Conservation (phyloP, 2,888 invertebrate species). For the Ophion ventricosus region DNA sequence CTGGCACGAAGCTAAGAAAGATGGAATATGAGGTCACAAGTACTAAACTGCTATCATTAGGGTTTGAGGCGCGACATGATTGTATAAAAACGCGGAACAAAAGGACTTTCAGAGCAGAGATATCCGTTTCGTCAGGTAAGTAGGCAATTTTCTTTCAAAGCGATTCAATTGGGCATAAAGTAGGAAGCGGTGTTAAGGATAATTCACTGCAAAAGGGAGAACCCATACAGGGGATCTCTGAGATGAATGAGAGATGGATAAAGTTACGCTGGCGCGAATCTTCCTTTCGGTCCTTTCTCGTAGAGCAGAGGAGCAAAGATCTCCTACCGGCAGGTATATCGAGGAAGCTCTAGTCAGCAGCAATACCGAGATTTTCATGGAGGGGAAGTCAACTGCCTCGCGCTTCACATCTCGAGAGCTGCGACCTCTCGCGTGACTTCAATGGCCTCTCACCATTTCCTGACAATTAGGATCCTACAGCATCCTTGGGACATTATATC, state of each 20-base stretch:
- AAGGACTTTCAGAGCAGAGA: slow-evolving; percentile 25
- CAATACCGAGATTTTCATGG: slow-evolving; percentile 33
- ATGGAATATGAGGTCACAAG: neutral
- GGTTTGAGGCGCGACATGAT: neutral
- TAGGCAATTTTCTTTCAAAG: slow-evolving; percentile 30
- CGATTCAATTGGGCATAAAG: slow-evolving; percentile 42
- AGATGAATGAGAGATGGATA: slow-evolving; percentile 22
- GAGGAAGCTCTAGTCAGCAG: slow-evolving; percentile 1
- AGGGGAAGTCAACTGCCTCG: slow-evolving; percentile 13
- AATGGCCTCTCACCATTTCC: slow-evolving; percentile 55
- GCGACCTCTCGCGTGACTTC: slow-evolving; percentile 49
- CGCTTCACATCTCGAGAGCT: slow-evolving; percentile 13
- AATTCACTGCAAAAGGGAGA: slow-evolving; percentile 36
- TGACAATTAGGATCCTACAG: slow-evolving; percentile 62
- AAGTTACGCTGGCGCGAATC: slow-evolving; percentile 23
- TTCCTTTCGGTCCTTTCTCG: slow-evolving; percentile 8
- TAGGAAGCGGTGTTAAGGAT: slow-evolving; percentile 34
- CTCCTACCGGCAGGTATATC: slow-evolving; percentile 12
- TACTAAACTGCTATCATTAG: neutral
- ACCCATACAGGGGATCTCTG: slow-evolving; percentile 14
- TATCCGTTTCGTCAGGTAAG: slow-evolving; percentile 23
- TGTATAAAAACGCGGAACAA: slow-evolving; percentile 23
- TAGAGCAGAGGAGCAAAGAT: neutral
- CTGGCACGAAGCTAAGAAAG: neutral
- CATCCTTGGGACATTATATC: slow-evolving; percentile 60